Conservation (phyloP, 2,888 invertebrate genomes). For the Apamea sordens region DNA sequence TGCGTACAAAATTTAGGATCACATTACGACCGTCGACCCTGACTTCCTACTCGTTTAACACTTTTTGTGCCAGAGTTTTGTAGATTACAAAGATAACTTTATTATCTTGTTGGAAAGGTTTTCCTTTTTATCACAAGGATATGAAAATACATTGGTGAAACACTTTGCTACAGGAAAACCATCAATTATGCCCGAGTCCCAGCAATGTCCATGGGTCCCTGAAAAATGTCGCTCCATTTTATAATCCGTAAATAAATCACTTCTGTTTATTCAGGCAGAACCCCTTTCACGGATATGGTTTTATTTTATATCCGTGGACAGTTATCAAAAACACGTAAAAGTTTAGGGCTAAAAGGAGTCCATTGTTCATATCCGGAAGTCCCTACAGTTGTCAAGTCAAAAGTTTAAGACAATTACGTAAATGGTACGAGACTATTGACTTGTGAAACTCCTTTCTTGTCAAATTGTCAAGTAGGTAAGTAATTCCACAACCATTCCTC, state of each 20-base stretch:
- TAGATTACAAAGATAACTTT: conserved; percentile 18
- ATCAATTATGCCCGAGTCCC: conserved; percentile 50
- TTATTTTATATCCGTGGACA: conserved; percentile 33
- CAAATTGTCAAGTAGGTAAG: conserved; percentile 47
- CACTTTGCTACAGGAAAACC: conserved; percentile 48
- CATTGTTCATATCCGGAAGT: conserved; percentile 15
- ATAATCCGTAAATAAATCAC: conserved; percentile 65
- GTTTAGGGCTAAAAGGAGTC: conserved; percentile 28
- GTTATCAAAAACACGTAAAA: conserved; percentile 37
- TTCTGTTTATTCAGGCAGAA: conserved; percentile 52
- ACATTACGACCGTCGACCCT: conserved; percentile 34
- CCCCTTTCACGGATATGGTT: conserved; percentile 50
- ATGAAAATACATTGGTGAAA: conserved; percentile 40
- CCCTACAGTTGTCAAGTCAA: conserved; percentile 15
- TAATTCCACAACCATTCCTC: conserved; percentile 30
- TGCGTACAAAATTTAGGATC: conserved; percentile 21
- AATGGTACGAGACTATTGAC: conserved; percentile 24
- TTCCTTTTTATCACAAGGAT: conserved; percentile 31
- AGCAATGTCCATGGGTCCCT: conserved; percentile 23
- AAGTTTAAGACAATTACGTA: conserved; percentile 36
- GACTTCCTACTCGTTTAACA: conserved; percentile 7
- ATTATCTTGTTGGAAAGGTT: conserved; percentile 25
- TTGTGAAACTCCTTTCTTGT: conserved; percentile 20
- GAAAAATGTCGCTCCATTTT: conserved; percentile 54
- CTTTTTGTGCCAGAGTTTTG: conserved; percentile 3